Percentiles rank a stretch among this genome's conserved stretches.
Evolutionary conservation across 1,140 invertebrate genomes (phyloP).

Genomic region (Caenorhabditis latens): DNA sequence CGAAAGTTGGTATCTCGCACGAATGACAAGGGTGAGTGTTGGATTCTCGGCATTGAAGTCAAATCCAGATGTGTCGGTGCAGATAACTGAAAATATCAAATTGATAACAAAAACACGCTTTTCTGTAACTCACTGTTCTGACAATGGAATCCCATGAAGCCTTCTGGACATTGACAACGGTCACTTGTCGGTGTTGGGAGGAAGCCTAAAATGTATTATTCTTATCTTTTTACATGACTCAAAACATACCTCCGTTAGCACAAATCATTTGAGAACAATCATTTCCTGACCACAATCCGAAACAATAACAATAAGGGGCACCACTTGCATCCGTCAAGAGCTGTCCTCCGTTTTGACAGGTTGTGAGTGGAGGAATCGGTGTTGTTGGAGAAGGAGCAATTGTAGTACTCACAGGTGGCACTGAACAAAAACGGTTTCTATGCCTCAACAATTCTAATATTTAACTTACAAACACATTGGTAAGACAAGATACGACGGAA

Average conservation of each 20-base stretch:
- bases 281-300: conserved; percentile 50
- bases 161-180: conserved; percentile 57
- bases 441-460: not conserved
- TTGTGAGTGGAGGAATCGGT: conserved; percentile 37
- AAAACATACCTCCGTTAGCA: conserved; percentile 57
- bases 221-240: not conserved
- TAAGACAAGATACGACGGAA: conserved; percentile 59
- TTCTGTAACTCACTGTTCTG: conserved; percentile 50
- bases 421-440: not conserved
- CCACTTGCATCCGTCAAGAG: conserved; percentile 15
- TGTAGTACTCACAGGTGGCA: conserved; percentile 15
- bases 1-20: conserved; percentile 60
- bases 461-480: conserved; percentile 10
- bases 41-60: conserved; percentile 59
- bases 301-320: conserved; percentile 59
- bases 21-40: conserved; percentile 60
- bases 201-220: not conserved
- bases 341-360: conserved; percentile 64
- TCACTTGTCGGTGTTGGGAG: conserved; percentile 29
- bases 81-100: conserved; percentile 58
- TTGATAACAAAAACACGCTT: not conserved
- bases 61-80: conserved; percentile 55
- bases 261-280: conserved; percentile 56
- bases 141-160: conserved; percentile 63
- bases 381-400: conserved; percentile 8